These are phyloP conservation scores for Sycophila texana DNA, from an alignment of 2,888 invertebrate species.

Conservation along the genomic window DNA sequence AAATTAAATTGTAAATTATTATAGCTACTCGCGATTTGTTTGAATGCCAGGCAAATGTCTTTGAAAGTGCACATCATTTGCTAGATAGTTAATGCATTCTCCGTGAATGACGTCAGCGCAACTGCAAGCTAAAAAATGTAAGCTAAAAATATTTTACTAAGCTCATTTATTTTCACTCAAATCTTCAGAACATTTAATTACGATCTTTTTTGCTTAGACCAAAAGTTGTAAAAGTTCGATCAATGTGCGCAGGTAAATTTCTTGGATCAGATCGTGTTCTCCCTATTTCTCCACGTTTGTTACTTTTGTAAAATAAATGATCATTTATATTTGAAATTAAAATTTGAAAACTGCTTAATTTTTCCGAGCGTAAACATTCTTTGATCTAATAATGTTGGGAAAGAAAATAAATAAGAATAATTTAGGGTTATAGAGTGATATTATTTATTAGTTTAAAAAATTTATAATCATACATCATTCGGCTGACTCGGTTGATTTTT, in stretches of 20 bases:
- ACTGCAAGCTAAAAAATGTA: conserved; percentile 18
- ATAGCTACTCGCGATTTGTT: conserved; percentile 21
- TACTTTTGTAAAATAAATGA: conserved; percentile 19
- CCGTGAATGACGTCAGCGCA: conserved; percentile 21
- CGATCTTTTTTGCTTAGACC: background rate
- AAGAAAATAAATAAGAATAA: too few species aligned
- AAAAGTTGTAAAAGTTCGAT: conserved; percentile 27
- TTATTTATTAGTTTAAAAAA: too few species aligned
- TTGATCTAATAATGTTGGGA: conserved; percentile 31
- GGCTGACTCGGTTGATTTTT: too few species aligned
- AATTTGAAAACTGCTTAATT: conserved; percentile 8
- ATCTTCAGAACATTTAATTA: conserved; percentile 7
- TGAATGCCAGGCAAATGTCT: background rate
- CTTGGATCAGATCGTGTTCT: background rate
- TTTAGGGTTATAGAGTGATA: too few species aligned
- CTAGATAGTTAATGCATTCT: conserved; percentile 11
- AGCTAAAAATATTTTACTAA: background rate
- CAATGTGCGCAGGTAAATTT: conserved; percentile 8
- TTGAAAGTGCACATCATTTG: background rate
- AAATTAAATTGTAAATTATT: too few species aligned
- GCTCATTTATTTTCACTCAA: background rate
- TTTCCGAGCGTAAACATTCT: conserved; percentile 36
- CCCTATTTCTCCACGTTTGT: conserved; percentile 8
- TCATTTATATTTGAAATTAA: conserved; percentile 28
- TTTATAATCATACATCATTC: too few species aligned